A percentile compares a stretch with the other conserved stretches of the same genome.
Evolutionary conservation across 2,797 vertebrate species (phyloP).

Genomic region (Catamblyrhynchus diadema): DNA sequence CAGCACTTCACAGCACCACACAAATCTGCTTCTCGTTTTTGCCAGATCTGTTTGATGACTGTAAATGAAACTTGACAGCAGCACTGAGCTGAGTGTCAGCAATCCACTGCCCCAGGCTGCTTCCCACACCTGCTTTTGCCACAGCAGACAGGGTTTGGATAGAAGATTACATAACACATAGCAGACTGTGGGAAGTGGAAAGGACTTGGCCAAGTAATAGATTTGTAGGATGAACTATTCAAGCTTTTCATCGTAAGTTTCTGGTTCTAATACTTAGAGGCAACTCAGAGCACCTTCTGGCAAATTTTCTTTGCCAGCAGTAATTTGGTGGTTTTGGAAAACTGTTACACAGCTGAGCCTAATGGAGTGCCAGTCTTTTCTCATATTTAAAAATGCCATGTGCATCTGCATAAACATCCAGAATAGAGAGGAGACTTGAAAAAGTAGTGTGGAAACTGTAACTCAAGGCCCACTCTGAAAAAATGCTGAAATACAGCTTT

Average conservation of each 20-base stretch:
- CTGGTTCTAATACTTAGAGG: background rate
- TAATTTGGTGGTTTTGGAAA: background rate
- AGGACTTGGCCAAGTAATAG: background rate
- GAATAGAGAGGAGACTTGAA: background rate
- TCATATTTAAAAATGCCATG: background rate
- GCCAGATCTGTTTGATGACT: background rate
- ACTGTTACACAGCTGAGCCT: background rate
- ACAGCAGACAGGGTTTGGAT: background rate
- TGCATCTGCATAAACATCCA: background rate
- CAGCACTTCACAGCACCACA: background rate
- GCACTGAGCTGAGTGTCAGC: background rate
- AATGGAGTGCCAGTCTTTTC: background rate
- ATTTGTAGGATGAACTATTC: background rate
- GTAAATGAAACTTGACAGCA: background rate
- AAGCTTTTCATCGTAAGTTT: background rate
- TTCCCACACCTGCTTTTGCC: background rate
- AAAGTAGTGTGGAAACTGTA: rapidly evolving
- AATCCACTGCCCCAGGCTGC: background rate
- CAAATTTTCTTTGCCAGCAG: background rate
- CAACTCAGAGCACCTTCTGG: background rate
- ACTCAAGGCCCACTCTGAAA: background rate
- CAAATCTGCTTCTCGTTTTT: background rate
- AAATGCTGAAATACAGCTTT: background rate
- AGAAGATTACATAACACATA: rapidly evolving
- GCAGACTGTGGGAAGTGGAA: background rate